Conservation (phyloP, 1,140 invertebrate species). For the Zaprionus tsacasi region DNA sequence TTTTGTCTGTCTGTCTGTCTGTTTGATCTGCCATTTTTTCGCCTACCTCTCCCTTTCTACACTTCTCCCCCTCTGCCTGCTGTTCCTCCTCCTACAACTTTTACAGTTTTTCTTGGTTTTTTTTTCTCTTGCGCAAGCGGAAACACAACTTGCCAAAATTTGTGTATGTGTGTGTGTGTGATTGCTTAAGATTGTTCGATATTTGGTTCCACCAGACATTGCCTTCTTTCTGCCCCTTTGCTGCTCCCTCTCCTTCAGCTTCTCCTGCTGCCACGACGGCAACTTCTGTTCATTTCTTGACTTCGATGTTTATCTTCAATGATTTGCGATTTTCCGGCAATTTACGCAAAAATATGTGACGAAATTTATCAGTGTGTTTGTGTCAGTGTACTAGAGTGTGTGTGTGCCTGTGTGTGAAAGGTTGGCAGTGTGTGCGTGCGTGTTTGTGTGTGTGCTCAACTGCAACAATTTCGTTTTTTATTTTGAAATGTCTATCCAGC, state of each 20-base stretch:
- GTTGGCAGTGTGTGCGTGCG: background rate
- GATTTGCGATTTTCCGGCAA: constrained; percentile 82
- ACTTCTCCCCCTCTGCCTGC: background rate
- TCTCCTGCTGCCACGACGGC: background rate
- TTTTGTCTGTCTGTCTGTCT: constrained; percentile 39
- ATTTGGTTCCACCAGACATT: constrained; percentile 63
- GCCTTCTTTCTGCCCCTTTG: background rate
- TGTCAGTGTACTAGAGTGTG: background rate
- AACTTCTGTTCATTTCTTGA: constrained; percentile 79
- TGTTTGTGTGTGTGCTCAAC: constrained; percentile 51
- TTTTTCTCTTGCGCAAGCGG: constrained; percentile 54
- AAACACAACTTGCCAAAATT: constrained; percentile 67
- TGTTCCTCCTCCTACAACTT: background rate
- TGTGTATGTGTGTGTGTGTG: constrained; percentile 48
- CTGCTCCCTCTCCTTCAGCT: background rate
- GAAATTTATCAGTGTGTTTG: constrained; percentile 64
- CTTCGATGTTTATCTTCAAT: constrained; percentile 81
- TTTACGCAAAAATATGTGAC: constrained; percentile 83
- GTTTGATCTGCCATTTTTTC: constrained; percentile 54
- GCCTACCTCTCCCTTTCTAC: background rate
- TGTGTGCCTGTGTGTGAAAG: background rate
- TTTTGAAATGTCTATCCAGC: constrained; percentile 71
- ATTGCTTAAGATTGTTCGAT: constrained; percentile 82
- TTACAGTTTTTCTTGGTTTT: constrained; percentile 28
- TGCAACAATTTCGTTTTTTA: constrained; percentile 74